Evolutionary conservation across 2,113 vertebrate genomes (phyloP).

Genomic region (Genyomyrus donnyi): DNA sequence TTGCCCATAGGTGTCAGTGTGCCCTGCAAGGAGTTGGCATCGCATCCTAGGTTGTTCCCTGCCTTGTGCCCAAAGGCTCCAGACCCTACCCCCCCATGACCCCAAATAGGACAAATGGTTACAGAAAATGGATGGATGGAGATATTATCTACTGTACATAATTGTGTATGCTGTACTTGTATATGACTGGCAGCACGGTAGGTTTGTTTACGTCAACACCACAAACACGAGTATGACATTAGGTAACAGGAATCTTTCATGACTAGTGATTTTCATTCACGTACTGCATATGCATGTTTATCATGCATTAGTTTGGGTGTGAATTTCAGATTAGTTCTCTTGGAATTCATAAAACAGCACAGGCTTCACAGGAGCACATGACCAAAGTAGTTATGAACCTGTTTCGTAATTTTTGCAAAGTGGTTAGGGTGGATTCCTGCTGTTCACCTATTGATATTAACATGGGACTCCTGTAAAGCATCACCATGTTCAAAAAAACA

Average conservation of each 20-base stretch:
- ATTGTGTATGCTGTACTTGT: background rate
- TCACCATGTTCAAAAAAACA: background rate
- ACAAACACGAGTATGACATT: background rate
- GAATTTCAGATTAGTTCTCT: background rate
- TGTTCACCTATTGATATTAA: background rate
- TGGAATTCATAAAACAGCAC: background rate
- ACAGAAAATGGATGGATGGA: background rate
- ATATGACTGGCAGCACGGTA: background rate
- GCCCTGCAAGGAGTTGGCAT: background rate
- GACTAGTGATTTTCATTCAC: background rate
- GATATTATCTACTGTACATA: background rate
- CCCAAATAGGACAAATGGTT: background rate
- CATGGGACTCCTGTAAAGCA: background rate
- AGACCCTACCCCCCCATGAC: background rate
- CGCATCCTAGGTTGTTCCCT: background rate
- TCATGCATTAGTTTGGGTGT: background rate
- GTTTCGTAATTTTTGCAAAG: background rate
- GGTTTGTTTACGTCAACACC: background rate
- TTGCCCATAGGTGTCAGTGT: background rate
- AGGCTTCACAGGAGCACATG: background rate
- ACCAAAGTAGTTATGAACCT: background rate
- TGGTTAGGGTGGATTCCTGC: background rate
- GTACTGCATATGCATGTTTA: background rate
- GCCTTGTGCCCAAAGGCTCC: background rate
- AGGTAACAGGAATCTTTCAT: background rate